phyloP scores from a whole-genome alignment of 2,888 invertebrate genomes.

The Monoplex corrugatus region DNA sequence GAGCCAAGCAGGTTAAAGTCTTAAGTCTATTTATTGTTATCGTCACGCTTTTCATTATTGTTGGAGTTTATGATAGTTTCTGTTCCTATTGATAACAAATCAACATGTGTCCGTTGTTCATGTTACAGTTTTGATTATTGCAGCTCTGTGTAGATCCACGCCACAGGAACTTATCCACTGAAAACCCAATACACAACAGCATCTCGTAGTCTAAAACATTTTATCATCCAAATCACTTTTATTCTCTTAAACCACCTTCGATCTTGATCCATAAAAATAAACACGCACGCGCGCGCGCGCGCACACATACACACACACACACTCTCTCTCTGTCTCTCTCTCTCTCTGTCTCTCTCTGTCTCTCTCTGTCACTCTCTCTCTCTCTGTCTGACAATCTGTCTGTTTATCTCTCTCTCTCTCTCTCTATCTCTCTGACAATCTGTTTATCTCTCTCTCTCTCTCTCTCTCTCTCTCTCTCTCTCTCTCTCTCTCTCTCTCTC shows the following conservation, averaged over 20 bases:
- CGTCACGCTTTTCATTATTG: neutral
- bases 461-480: neutral
- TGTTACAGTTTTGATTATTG: neutral
- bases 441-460: constrained; percentile 3
- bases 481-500: too few relatives aligned
- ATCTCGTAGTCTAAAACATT: too few relatives aligned
- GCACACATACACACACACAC: too few relatives aligned
- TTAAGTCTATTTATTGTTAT: neutral
- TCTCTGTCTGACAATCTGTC: neutral
- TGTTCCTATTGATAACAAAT: too few relatives aligned
- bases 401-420: neutral
- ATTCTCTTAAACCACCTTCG: too few relatives aligned
- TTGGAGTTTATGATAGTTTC: neutral
- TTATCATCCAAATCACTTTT: too few relatives aligned
- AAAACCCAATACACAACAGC: too few relatives aligned
- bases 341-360: neutral
- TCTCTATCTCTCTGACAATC: neutral
- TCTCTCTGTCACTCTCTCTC: neutral
- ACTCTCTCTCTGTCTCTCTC: neutral
- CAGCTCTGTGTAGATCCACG: too few relatives aligned
- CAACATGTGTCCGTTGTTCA: neutral
- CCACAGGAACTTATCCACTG: too few relatives aligned
- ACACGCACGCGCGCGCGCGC: too few relatives aligned
- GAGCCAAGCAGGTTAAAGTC: neutral
- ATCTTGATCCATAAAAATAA: too few relatives aligned